Conservation (phyloP, 2,888 invertebrate genomes). For the Ellobium chinense region DNA sequence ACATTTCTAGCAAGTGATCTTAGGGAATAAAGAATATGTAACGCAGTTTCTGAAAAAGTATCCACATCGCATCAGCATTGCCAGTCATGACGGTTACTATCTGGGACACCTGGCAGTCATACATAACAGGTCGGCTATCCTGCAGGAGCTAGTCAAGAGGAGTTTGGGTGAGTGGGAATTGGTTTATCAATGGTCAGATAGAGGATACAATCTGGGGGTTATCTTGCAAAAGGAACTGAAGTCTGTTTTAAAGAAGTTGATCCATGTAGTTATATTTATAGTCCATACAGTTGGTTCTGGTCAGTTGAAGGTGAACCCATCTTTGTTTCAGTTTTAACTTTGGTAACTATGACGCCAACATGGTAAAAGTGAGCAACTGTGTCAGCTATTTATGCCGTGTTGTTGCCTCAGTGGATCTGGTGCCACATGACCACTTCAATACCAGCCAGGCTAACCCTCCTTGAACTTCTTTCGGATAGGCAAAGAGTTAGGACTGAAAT, state of each 20-base stretch:
- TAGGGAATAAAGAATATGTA: not conserved
- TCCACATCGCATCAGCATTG: not conserved
- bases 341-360: not conserved
- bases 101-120: constrained; percentile 7
- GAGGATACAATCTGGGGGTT: no score
- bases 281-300: not conserved
- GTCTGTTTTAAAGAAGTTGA: not conserved
- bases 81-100: constrained; percentile 11
- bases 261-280: not conserved
- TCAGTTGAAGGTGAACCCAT: not conserved
- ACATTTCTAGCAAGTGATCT: not conserved
- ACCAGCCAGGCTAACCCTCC: no score
- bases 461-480: no score
- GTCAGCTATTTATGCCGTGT: no score
- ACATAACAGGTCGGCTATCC: not conserved
- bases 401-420: no score
- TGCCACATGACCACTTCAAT: no score
- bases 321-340: not conserved
- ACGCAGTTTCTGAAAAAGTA: not conserved
- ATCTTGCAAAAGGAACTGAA: not conserved
- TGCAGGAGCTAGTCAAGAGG: not conserved
- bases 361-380: no score
- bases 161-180: not conserved
- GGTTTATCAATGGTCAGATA: no score
- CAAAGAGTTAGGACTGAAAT: no score